Conservation (phyloP, 2,888 invertebrate species). For the Drosophila anomalata region DNA sequence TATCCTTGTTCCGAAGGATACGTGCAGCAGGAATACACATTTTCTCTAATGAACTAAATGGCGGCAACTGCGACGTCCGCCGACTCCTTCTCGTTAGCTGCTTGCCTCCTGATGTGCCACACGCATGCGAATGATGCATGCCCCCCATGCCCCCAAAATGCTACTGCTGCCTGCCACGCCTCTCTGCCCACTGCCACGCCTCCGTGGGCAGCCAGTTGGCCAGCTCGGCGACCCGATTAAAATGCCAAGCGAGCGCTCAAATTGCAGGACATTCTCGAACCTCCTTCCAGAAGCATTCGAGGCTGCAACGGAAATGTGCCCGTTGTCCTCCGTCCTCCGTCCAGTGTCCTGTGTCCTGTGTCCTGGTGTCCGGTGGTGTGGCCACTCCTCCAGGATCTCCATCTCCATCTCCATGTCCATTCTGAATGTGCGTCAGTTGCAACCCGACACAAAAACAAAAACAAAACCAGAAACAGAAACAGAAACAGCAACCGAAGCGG, state of each 20-base stretch:
- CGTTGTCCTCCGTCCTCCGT: not conserved
- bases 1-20: constrained; percentile 13
- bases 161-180: constrained; percentile 7
- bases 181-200: constrained; percentile 12
- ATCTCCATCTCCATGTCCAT: not conserved
- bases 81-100: constrained; percentile 25
- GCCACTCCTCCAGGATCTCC: constrained; percentile 51
- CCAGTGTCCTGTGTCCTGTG: not conserved
- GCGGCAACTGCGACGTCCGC: constrained; percentile 47
- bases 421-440: constrained; percentile 67
- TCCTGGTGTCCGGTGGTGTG: constrained; percentile 5
- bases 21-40: constrained; percentile 69
- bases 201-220: constrained; percentile 48
- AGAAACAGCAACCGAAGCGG: constrained; percentile 29
- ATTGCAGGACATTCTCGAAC: constrained; percentile 63
- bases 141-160: constrained; percentile 1
- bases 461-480: constrained; percentile 19
- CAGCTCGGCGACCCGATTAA: constrained; percentile 61
- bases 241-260: constrained; percentile 75
- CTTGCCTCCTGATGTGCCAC: constrained; percentile 41
- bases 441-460: constrained; percentile 17
- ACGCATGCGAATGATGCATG: constrained; percentile 61
- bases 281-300: constrained; percentile 30
- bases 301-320: constrained; percentile 72
- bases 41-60: constrained; percentile 79